Conservation (phyloP, 2,888 invertebrate species). For the Dinocampus coccinellae region DNA sequence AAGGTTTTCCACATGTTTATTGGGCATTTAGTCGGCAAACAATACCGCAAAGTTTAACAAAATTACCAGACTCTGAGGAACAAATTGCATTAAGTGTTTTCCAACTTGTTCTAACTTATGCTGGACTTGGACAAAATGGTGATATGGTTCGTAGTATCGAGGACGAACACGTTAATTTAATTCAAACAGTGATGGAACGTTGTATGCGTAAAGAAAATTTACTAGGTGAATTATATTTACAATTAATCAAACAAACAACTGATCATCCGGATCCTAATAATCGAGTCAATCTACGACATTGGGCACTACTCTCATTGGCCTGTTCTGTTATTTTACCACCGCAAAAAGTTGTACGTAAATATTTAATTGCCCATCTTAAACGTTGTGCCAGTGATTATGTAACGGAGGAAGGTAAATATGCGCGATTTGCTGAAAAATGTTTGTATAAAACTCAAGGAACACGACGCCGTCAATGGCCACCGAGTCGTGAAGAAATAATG, state of each 20-base stretch:
- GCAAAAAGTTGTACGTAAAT: slow-evolving; percentile 86
- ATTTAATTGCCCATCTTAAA: slow-evolving; percentile 90
- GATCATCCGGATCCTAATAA: slow-evolving; percentile 92
- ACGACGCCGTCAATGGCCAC: slow-evolving; percentile 88
- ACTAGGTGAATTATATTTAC: slow-evolving; percentile 90
- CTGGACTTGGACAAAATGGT: slow-evolving; percentile 82
- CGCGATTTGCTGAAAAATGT: slow-evolving; percentile 91
- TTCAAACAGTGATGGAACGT: slow-evolving; percentile 90
- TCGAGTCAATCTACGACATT: slow-evolving; percentile 88
- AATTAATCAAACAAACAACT: slow-evolving; percentile 93
- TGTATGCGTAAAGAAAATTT: slow-evolving; percentile 91
- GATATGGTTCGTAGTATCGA: slow-evolving; percentile 80
- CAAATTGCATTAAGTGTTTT: slow-evolving; percentile 90
- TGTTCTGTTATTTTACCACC: slow-evolving; percentile 89
- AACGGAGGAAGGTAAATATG: slow-evolving; percentile 95
- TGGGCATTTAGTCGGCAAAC: slow-evolving; percentile 91
- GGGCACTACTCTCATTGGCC: slow-evolving; percentile 88
- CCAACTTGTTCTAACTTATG: slow-evolving; percentile 89
- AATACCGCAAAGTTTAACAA: slow-evolving; percentile 85
- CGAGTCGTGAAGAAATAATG: slow-evolving; percentile 91
- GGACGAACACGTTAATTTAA: slow-evolving; percentile 89
- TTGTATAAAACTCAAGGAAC: slow-evolving; percentile 80
- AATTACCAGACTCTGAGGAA: slow-evolving; percentile 88
- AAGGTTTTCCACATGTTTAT: slow-evolving; percentile 86
- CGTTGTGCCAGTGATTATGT: slow-evolving; percentile 89